phyloP scores from a whole-genome alignment of 2,888 invertebrate species.

The Hermaeophaga mercurialis region DNA sequence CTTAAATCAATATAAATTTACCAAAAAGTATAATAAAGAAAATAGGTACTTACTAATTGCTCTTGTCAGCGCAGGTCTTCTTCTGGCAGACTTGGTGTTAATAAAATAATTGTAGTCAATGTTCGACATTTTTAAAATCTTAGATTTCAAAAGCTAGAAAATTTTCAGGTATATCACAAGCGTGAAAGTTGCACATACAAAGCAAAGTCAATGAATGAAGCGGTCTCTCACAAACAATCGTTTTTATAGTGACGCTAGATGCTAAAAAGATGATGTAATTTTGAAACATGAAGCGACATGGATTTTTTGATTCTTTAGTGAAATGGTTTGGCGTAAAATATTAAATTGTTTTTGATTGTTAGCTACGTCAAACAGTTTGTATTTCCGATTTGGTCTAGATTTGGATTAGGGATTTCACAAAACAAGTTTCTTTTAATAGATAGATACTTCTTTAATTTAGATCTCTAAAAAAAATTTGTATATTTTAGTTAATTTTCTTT shows the following conservation, averaged over 20 bases:
- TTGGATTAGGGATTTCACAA: too few relatives aligned
- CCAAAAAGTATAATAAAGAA: too few relatives aligned
- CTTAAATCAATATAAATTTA: too few relatives aligned
- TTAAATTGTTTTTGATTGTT: too few relatives aligned
- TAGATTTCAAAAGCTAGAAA: neutral
- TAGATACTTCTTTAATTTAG: too few relatives aligned
- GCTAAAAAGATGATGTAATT: neutral
- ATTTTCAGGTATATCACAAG: neutral
- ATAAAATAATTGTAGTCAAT: constrained; percentile 61
- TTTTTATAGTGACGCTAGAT: neutral
- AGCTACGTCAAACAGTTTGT: too few relatives aligned
- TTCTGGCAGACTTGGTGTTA: constrained; percentile 57
- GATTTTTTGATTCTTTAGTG: neutral
- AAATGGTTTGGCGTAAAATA: too few relatives aligned
- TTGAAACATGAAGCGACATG: neutral
- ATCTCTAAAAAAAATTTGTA: too few relatives aligned
- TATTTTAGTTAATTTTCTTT: too few relatives aligned
- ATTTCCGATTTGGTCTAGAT: too few relatives aligned
- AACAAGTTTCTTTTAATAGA: too few relatives aligned
- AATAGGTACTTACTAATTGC: constrained; percentile 60
- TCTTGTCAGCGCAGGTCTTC: constrained; percentile 60
- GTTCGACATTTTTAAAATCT: constrained; percentile 26
- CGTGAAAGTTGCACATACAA: neutral
- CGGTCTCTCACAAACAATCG: neutral
- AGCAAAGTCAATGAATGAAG: neutral